phyloP scores from a whole-genome alignment of 2,888 invertebrate genomes.

The Oligia latruncula region DNA sequence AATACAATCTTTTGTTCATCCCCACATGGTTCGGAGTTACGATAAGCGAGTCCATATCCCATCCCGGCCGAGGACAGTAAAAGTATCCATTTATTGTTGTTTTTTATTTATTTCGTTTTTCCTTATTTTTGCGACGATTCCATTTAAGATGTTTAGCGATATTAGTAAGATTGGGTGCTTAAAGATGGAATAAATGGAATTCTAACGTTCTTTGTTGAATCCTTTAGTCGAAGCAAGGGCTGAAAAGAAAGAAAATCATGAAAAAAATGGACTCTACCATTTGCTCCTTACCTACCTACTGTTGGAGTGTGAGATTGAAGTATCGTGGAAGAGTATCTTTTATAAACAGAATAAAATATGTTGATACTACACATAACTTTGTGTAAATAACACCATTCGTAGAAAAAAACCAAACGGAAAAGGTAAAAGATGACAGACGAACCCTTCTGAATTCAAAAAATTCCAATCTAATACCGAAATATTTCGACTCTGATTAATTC shows the following conservation, averaged over 20 bases:
- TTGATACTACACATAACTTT: neutral
- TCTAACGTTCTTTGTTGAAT: neutral
- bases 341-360: neutral
- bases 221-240: too few species aligned
- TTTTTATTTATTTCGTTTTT: conserved; percentile 73
- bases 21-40: conserved; percentile 80
- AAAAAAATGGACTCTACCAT: neutral
- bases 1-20: conserved; percentile 86
- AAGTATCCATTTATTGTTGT: conserved; percentile 79
- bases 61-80: conserved; percentile 79
- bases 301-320: neutral
- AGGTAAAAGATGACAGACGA: neutral
- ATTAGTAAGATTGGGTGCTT: conserved; percentile 6
- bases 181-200: neutral
- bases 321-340: neutral
- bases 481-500: conserved; percentile 28
- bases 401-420: neutral
- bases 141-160: conserved; percentile 38
- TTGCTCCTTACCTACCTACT: neutral
- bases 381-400: neutral
- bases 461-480: conserved; percentile 26
- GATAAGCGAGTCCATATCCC: conserved; percentile 80
- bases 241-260: neutral
- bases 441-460: conserved; percentile 16
- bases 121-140: conserved; percentile 61